Conservation (phyloP, 2,797 vertebrate species). For the Gallirallus australis region DNA sequence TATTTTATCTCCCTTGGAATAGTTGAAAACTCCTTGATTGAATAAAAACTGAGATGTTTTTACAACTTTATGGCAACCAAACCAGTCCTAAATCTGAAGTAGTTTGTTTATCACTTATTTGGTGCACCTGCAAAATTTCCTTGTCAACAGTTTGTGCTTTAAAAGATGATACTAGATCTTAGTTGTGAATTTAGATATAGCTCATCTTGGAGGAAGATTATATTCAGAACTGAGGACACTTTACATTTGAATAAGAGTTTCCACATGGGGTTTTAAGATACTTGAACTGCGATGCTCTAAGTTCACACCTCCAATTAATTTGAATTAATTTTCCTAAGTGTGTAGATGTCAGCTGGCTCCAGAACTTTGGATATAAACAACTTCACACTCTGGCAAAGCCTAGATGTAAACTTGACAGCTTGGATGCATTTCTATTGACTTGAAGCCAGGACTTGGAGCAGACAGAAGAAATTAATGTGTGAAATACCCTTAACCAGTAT, state of each 20-base stretch:
- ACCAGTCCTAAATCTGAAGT: slow-evolving; percentile 68
- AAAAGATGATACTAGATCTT: slow-evolving; percentile 53
- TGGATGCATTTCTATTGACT: slow-evolving; percentile 65
- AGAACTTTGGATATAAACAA: slow-evolving; percentile 68
- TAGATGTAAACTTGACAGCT: slow-evolving; percentile 74
- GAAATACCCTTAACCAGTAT: slow-evolving; percentile 55
- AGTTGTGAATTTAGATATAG: slow-evolving; percentile 67
- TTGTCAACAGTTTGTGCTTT: slow-evolving; percentile 66
- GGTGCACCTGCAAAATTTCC: slow-evolving; percentile 69
- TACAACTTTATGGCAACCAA: background rate
- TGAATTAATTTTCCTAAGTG: slow-evolving; percentile 72
- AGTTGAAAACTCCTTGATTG: slow-evolving; percentile 20
- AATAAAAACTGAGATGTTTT: background rate
- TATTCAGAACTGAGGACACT: slow-evolving; percentile 68
- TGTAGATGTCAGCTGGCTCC: slow-evolving; percentile 68
- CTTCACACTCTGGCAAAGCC: slow-evolving; percentile 70
- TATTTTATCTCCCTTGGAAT: background rate
- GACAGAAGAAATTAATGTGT: slow-evolving; percentile 62
- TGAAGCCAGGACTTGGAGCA: slow-evolving; percentile 65
- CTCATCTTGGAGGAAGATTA: slow-evolving; percentile 49
- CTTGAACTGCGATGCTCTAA: slow-evolving; percentile 55
- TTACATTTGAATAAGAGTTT: slow-evolving; percentile 71
- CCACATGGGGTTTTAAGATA: slow-evolving; percentile 63
- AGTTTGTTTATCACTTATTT: slow-evolving; percentile 71
- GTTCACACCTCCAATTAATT: slow-evolving; percentile 73